A percentile compares a stretch with the other conserved stretches of the same genome.
phyloP scores from a whole-genome alignment of 2,888 invertebrate genomes.

The Amphipoea lucens region DNA sequence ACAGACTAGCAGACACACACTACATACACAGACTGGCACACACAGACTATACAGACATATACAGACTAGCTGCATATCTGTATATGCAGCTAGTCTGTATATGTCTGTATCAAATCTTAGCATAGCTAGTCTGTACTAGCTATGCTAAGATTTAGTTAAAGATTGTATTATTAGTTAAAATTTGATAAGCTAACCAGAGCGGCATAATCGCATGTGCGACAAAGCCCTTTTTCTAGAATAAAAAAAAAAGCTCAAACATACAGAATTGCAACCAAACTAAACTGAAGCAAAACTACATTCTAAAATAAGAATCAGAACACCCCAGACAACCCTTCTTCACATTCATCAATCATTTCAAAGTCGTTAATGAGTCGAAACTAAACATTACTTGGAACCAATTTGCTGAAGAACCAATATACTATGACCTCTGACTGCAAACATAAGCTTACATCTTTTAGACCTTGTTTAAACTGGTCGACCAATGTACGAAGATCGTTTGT shows the following conservation, averaged over 20 bases:
- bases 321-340: conserved; percentile 68
- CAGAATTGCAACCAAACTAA: conserved; percentile 26
- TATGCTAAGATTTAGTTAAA: too few relatives aligned
- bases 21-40: too few relatives aligned
- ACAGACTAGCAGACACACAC: too few relatives aligned
- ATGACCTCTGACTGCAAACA: conserved; percentile 64
- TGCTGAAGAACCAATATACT: conserved; percentile 67
- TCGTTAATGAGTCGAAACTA: conserved; percentile 82
- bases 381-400: conserved; percentile 79
- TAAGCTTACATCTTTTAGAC: conserved; percentile 54
- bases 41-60: too few relatives aligned
- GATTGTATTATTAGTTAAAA: too few relatives aligned
- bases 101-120: too few relatives aligned
- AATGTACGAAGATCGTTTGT: conserved; percentile 61
- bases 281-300: conserved; percentile 38
- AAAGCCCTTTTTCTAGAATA: too few relatives aligned
- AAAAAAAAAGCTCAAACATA: not conserved
- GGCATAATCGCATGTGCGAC: too few relatives aligned
- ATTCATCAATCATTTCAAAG: conserved; percentile 80
- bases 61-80: too few relatives aligned
- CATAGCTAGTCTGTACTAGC: too few relatives aligned
- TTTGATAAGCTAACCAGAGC: too few relatives aligned
- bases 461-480: conserved; percentile 65
- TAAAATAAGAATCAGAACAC: conserved; percentile 59
- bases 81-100: too few relatives aligned